These are phyloP conservation scores for Cyprinodon tularosa DNA, from an alignment of 2,113 vertebrate species.

Conservation along the genomic window DNA sequence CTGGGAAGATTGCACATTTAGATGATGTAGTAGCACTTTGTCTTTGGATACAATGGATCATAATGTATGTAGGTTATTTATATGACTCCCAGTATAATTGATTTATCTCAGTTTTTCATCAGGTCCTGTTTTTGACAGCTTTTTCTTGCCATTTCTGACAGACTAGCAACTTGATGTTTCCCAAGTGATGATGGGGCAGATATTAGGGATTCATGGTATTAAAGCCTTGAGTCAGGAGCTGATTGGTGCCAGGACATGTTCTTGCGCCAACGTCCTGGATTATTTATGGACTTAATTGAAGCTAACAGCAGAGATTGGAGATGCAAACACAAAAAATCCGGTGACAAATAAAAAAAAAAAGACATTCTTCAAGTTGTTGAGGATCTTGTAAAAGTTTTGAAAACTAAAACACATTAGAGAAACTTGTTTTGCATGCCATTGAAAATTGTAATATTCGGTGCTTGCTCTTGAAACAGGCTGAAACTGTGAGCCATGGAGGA, in stretches of 20 bases:
- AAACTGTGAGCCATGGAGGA: slow-evolving; percentile 43
- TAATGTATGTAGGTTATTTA: slow-evolving; percentile 4
- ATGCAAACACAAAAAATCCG: slow-evolving; percentile 30
- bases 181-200: slow-evolving; percentile 5
- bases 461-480: neutral
- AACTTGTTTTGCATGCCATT: neutral
- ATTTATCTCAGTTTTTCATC: neutral
- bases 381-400: slow-evolving; percentile 11
- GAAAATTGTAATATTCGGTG: slow-evolving; percentile 6
- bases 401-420: neutral
- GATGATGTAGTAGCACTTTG: slow-evolving; percentile 8
- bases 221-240: slow-evolving; percentile 2
- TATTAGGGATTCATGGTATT: slow-evolving; percentile 10
- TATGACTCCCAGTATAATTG: neutral
- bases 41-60: slow-evolving; percentile 9
- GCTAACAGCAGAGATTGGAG: slow-evolving; percentile 42
- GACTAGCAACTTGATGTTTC: neutral
- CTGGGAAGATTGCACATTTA: slow-evolving; percentile 12
- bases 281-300: slow-evolving; percentile 45
- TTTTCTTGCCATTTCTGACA: neutral
- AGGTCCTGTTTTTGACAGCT: neutral
- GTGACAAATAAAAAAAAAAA: slow-evolving; percentile 21
- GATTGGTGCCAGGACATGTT: slow-evolving; percentile 24
- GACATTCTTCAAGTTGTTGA: neutral
- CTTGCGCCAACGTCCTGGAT: slow-evolving; percentile 25